Conservation (phyloP, 2,113 vertebrate species). For the Callopanchax toddi region DNA sequence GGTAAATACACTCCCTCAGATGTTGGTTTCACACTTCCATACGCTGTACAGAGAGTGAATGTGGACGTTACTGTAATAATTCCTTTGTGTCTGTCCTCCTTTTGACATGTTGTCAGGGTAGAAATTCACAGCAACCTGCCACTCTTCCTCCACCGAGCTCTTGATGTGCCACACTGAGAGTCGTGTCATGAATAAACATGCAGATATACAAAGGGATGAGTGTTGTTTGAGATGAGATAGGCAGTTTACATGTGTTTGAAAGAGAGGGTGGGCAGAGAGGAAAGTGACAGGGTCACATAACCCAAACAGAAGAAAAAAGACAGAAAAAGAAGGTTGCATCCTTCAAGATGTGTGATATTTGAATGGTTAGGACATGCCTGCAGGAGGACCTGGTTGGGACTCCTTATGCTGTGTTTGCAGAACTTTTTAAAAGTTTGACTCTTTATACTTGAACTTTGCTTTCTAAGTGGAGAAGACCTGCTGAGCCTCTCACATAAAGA, state of each 20-base stretch:
- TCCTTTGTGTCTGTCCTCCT: slow-evolving; percentile 57
- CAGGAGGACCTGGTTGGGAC: slow-evolving; percentile 10
- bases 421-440: slow-evolving; percentile 38
- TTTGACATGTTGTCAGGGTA: slow-evolving; percentile 63
- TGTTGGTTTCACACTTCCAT: slow-evolving; percentile 53
- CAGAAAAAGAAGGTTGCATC: slow-evolving; percentile 13
- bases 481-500: too few relatives aligned
- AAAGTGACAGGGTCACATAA: slow-evolving; percentile 47
- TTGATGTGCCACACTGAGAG: slow-evolving; percentile 66
- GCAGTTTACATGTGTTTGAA: slow-evolving; percentile 70
- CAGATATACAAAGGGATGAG: slow-evolving; percentile 59
- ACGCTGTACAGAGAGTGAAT: slow-evolving; percentile 45
- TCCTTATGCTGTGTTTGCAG: slow-evolving; percentile 46
- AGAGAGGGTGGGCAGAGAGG: slow-evolving; percentile 32
- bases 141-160: slow-evolving; percentile 64
- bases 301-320: slow-evolving; percentile 13
- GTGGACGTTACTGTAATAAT: slow-evolving; percentile 52
- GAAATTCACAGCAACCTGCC: slow-evolving; percentile 58
- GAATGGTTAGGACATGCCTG: slow-evolving; percentile 11
- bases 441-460: slow-evolving; percentile 28
- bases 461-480: slow-evolving; percentile 21
- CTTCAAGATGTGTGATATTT: slow-evolving; percentile 6
- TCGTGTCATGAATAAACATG: slow-evolving; percentile 73
- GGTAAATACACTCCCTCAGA: slow-evolving; percentile 47
- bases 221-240: slow-evolving; percentile 64